Percentiles rank a stretch among this genome's conserved stretches.
phyloP scores from a whole-genome alignment of 2,888 invertebrate species.

The Piscicola geometra region DNA sequence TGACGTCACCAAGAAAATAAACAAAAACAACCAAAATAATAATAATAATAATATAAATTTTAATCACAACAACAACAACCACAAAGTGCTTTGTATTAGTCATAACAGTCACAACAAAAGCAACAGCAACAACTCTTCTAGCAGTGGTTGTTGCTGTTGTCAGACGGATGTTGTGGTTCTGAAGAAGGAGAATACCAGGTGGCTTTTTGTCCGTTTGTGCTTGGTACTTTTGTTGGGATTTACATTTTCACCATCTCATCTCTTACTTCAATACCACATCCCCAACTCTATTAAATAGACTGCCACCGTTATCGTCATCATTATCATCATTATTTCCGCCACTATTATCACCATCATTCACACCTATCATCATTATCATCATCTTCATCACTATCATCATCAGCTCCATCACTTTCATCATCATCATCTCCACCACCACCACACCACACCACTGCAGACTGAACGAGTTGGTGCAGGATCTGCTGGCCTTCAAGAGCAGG shows the following conservation, averaged over 20 bases:
- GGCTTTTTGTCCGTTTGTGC: too few species aligned
- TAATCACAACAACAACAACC: slow-evolving; percentile 45
- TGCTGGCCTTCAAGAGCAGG: slow-evolving; percentile 52
- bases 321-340: too few species aligned
- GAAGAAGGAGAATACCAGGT: slow-evolving; percentile 31
- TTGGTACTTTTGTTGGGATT: too few species aligned
- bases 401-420: too few species aligned
- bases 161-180: slow-evolving; percentile 25
- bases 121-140: slow-evolving; percentile 41
- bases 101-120: slow-evolving; percentile 35
- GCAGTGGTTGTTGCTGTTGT: slow-evolving; percentile 2
- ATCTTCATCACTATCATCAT: background rate
- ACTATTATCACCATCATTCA: background rate
- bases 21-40: slow-evolving; percentile 45
- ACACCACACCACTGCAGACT: slow-evolving; percentile 46
- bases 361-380: background rate
- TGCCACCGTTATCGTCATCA: too few species aligned
- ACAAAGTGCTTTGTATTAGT: too few species aligned
- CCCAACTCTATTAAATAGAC: too few species aligned
- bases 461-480: slow-evolving; percentile 51
- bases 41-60: slow-evolving; percentile 34
- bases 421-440: background rate
- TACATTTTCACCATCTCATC: too few species aligned
- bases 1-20: slow-evolving; percentile 47
- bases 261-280: too few species aligned